Evolutionary conservation across 2,113 vertebrate species (phyloP).

Genomic region (Scomber colias): DNA sequence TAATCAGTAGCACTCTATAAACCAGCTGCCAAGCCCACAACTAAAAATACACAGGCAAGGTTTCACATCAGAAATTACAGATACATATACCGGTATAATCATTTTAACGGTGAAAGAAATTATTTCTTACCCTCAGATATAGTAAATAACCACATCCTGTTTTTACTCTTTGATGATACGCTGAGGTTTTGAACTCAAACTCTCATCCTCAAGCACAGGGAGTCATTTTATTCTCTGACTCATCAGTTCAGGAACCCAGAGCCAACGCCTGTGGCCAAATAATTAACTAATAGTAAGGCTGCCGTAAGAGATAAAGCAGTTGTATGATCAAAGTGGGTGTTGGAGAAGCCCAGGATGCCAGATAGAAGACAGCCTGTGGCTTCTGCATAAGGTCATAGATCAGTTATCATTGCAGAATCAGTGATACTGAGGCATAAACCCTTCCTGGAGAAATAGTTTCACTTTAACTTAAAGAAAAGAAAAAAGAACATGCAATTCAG

Average conservation of each 20-base stretch:
- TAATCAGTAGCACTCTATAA: slow-evolving; percentile 81
- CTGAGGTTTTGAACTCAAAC: slow-evolving; percentile 64
- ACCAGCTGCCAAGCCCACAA: slow-evolving; percentile 62
- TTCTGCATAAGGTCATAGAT: slow-evolving; percentile 20
- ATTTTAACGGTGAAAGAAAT: slow-evolving; percentile 65
- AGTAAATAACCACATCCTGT: slow-evolving; percentile 68
- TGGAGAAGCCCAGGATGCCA: slow-evolving; percentile 24
- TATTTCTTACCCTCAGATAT: slow-evolving; percentile 60
- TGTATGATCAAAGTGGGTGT: slow-evolving; percentile 59
- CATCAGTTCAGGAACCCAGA: slow-evolving; percentile 59
- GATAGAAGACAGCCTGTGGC: slow-evolving; percentile 8
- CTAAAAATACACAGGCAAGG: slow-evolving; percentile 76
- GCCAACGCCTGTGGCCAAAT: slow-evolving; percentile 47
- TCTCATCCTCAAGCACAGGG: slow-evolving; percentile 43
- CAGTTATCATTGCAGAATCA: slow-evolving; percentile 2
- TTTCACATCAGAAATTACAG: slow-evolving; percentile 66
- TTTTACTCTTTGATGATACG: slow-evolving; percentile 64
- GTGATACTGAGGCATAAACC: background rate
- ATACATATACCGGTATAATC: slow-evolving; percentile 55
- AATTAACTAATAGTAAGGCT: slow-evolving; percentile 56
- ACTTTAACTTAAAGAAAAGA: background rate
- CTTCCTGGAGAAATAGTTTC: background rate
- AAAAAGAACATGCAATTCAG: background rate
- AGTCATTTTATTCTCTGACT: slow-evolving; percentile 59
- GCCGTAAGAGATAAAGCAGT: slow-evolving; percentile 55